A percentile compares a stretch with the other conserved stretches of the same genome.
Conservation (phyloP, 2,113 vertebrate genomes). For the Pelusios castaneus region DNA sequence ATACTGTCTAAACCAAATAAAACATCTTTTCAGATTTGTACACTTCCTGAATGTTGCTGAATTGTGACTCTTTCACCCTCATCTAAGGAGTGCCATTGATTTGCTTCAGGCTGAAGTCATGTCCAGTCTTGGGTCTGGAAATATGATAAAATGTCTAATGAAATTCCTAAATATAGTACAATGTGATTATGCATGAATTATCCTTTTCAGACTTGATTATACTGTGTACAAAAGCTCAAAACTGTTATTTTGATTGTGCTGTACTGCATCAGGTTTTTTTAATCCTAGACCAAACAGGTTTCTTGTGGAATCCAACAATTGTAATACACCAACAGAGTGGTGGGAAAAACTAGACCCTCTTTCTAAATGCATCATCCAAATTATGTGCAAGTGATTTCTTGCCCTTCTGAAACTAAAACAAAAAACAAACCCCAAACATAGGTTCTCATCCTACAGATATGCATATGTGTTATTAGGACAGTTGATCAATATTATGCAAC, state of each 20-base stretch:
- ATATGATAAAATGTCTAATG: background rate
- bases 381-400: background rate
- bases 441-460: background rate
- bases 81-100: background rate
- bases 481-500: background rate
- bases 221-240: background rate
- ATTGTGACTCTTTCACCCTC: background rate
- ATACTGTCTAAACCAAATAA: background rate
- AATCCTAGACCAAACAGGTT: background rate
- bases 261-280: background rate
- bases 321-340: background rate
- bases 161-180: background rate
- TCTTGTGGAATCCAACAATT: background rate
- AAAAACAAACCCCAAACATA: accelerated
- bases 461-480: background rate
- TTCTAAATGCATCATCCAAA: background rate
- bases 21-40: background rate
- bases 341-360: no score
- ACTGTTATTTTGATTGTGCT: background rate
- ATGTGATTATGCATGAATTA: background rate
- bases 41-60: background rate
- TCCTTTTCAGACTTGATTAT: background rate
- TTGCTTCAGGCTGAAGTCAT: background rate
- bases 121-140: background rate
- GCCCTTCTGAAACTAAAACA: background rate